These are phyloP conservation scores for Epinotia brunnichana DNA, from an alignment of 2,888 invertebrate species.

Conservation along the genomic window DNA sequence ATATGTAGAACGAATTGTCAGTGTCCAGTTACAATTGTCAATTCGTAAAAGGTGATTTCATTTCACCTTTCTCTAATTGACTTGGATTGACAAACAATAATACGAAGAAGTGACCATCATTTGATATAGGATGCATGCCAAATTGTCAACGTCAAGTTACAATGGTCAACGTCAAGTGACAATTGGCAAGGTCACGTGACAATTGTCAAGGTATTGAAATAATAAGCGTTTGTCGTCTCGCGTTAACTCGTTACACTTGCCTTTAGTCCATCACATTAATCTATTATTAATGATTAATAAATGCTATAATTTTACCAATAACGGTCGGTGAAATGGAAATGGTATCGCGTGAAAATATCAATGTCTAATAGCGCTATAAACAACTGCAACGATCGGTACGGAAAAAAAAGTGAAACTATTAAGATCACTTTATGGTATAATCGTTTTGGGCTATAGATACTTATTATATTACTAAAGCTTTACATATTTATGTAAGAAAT, in stretches of 20 bases:
- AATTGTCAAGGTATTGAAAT: not conserved
- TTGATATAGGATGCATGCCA: not conserved
- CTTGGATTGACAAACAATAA: not conserved
- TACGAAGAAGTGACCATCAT: not conserved
- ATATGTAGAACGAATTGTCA: not conserved
- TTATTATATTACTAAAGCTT: not conserved
- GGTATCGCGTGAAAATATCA: slow-evolving; percentile 11
- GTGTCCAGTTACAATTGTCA: not conserved
- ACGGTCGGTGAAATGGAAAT: slow-evolving; percentile 15
- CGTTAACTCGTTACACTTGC: slow-evolving; percentile 3
- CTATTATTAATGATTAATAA: slow-evolving; percentile 16
- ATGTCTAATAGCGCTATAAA: slow-evolving; percentile 11
- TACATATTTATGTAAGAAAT: not conserved
- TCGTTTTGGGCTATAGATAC: not conserved
- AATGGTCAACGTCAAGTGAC: not conserved
- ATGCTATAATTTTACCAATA: slow-evolving; percentile 27
- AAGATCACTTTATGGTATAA: slow-evolving; percentile 1
- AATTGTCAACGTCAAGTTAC: not conserved
- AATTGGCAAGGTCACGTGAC: not conserved
- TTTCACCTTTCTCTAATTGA: not conserved
- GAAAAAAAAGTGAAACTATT: not conserved
- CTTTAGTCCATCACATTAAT: slow-evolving; percentile 20
- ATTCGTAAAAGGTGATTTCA: too few relatives aligned
- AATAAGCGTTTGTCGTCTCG: slow-evolving; percentile 3
- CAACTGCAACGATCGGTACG: not conserved